phyloP scores from a whole-genome alignment of 2,797 vertebrate genomes.

The Diceros bicornis region DNA sequence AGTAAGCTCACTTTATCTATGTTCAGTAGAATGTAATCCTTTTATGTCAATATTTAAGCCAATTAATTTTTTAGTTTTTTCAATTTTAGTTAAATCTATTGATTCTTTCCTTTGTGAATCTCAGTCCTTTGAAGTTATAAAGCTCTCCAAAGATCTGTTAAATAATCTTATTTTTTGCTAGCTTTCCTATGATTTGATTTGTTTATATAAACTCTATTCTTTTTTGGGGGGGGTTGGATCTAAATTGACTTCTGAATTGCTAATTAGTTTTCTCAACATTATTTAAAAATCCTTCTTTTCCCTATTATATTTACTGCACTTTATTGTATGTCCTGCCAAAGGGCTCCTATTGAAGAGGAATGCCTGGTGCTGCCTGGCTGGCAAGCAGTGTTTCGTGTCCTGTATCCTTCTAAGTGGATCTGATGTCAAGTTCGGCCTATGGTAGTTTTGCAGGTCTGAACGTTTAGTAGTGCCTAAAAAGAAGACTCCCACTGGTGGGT shows the following conservation, averaged over 20 bases:
- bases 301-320: conserved; percentile 16
- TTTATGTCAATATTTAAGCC: conserved; percentile 57
- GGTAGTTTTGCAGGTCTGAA: conserved; percentile 37
- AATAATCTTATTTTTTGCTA: conserved; percentile 66
- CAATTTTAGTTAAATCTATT: conserved; percentile 59
- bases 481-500: neutral
- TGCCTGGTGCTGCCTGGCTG: neutral
- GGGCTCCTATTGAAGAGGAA: neutral
- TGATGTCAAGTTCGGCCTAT: neutral
- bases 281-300: conserved; percentile 50
- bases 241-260: conserved; percentile 57
- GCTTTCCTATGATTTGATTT: conserved; percentile 57
- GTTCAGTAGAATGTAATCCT: conserved; percentile 45
- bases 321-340: neutral
- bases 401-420: neutral
- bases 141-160: conserved; percentile 60
- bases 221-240: neutral
- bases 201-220: conserved; percentile 50
- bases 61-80: conserved; percentile 68
- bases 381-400: neutral
- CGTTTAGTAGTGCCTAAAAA: neutral
- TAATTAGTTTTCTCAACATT: conserved; percentile 51
- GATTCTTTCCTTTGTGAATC: conserved; percentile 69
- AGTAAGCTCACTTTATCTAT: neutral
- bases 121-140: conserved; percentile 53